phyloP scores from a whole-genome alignment of 2,888 invertebrate genomes.

The Julus scandinavius region DNA sequence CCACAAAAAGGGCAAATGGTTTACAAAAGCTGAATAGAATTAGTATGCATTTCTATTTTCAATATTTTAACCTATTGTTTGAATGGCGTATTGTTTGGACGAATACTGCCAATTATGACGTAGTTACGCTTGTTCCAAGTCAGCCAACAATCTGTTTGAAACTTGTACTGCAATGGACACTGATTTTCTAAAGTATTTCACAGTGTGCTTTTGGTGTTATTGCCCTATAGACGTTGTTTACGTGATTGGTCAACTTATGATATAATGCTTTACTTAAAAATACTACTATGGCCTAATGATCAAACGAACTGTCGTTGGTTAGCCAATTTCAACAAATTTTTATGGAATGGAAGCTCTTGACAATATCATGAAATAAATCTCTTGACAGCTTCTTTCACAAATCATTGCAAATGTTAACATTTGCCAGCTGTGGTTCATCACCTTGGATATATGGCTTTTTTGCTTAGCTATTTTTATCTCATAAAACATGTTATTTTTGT shows the following conservation, averaged over 20 bases:
- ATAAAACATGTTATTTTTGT: neutral
- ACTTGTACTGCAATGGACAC: too few relatives aligned
- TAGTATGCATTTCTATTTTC: neutral
- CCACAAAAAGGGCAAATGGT: neutral
- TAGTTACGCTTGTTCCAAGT: neutral
- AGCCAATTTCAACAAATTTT: neutral
- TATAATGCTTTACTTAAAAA: too few relatives aligned
- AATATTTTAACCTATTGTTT: neutral
- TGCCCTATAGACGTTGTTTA: too few relatives aligned
- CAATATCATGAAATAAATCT: conserved; percentile 33
- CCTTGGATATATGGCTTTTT: conserved; percentile 16
- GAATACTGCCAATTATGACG: neutral
- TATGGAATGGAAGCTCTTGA: neutral
- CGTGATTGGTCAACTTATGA: too few relatives aligned
- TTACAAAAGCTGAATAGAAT: neutral
- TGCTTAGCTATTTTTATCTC: conserved; percentile 20
- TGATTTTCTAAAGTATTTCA: too few relatives aligned
- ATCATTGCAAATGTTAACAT: conserved; percentile 33
- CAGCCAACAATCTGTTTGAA: neutral
- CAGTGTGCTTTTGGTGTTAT: neutral
- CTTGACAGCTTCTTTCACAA: conserved; percentile 25
- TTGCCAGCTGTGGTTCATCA: conserved; percentile 26
- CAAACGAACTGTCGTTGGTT: neutral
- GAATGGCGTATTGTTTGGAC: neutral
- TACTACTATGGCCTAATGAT: too few relatives aligned